Evolutionary conservation across 2,113 vertebrate species (phyloP).

Genomic region (Laticauda colubrina): DNA sequence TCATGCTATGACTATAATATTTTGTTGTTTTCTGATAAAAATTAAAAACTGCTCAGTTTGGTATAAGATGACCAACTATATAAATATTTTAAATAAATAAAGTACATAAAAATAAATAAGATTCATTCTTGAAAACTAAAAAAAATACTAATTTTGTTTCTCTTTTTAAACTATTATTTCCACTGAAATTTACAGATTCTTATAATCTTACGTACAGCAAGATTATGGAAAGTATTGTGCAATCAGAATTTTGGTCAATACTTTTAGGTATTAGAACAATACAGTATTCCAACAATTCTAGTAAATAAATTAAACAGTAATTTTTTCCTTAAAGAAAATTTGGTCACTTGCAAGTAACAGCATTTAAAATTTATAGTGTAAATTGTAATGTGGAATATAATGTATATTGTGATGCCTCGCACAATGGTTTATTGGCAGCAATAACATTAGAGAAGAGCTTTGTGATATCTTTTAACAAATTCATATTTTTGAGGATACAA

Average conservation of each 20-base stretch:
- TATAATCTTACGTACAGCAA: neutral
- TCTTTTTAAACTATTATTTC: constrained; percentile 18
- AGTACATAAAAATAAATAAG: neutral
- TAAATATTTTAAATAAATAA: neutral
- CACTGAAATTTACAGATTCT: neutral
- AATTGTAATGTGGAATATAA: neutral
- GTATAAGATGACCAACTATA: neutral
- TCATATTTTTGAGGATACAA: neutral
- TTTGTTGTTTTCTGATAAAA: neutral
- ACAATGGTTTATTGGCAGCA: neutral
- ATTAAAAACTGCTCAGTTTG: neutral
- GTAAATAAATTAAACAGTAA: neutral
- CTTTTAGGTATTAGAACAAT: neutral
- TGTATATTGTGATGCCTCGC: neutral
- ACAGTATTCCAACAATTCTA: neutral
- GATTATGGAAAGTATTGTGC: neutral
- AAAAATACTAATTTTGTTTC: neutral
- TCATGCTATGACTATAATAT: neutral
- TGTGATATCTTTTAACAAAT: neutral
- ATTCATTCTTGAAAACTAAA: neutral
- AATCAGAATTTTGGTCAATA: neutral
- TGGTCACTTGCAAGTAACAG: neutral
- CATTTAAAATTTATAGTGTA: neutral
- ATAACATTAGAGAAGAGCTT: neutral
- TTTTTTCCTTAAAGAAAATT: neutral